Percentiles rank a stretch among this genome's conserved stretches.
Conservation (phyloP, 2,888 invertebrate genomes). For the Synanthedon formicaeformis region DNA sequence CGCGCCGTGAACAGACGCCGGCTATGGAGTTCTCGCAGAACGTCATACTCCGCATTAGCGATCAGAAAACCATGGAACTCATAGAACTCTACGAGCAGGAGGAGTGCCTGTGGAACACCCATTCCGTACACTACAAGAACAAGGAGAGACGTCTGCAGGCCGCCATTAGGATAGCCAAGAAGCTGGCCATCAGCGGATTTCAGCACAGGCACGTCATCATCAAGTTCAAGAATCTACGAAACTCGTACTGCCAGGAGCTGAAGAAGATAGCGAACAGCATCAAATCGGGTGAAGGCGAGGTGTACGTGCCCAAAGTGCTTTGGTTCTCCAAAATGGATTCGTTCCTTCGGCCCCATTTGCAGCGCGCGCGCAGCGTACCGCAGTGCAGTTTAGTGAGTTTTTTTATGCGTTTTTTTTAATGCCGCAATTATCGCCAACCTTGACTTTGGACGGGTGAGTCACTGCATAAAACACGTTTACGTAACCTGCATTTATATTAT, state of each 20-base stretch:
- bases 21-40: slow-evolving; percentile 3
- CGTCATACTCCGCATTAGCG: slow-evolving; percentile 20
- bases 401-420: background rate
- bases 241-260: slow-evolving; percentile 41
- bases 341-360: slow-evolving; percentile 30
- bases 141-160: slow-evolving; percentile 17
- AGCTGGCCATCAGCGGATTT: slow-evolving; percentile 29
- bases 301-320: slow-evolving; percentile 28
- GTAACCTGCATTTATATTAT: background rate
- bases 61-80: slow-evolving; percentile 23
- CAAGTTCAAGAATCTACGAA: slow-evolving; percentile 44
- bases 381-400: background rate
- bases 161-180: slow-evolving; percentile 24
- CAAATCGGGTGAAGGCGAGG: slow-evolving; percentile 5
- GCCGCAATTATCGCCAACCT: background rate
- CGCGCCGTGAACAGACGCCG: slow-evolving; percentile 14
- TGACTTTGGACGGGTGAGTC: background rate
- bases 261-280: slow-evolving; percentile 28
- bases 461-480: background rate
- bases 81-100: slow-evolving; percentile 27
- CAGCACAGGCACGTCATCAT: slow-evolving; percentile 28
- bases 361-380: slow-evolving; percentile 8
- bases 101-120: slow-evolving; percentile 34
- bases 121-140: slow-evolving; percentile 21
- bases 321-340: slow-evolving; percentile 35